Evolutionary conservation across 2,113 vertebrate species (phyloP), one percentile per base, ranked within the genome.

Genomic region (Orcinus orca): DNA sequence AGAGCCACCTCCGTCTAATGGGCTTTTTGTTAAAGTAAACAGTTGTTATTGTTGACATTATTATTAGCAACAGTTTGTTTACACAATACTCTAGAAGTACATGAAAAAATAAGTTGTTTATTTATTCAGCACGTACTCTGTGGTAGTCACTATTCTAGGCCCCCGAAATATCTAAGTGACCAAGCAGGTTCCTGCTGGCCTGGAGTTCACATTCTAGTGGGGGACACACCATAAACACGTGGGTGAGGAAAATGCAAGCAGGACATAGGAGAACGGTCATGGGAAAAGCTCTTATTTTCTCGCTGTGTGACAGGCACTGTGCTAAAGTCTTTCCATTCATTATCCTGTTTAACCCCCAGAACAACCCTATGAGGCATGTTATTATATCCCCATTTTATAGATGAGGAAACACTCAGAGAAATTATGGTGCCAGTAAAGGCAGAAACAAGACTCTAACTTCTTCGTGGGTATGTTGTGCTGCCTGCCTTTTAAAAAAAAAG

Each of bases 201-300:
- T 26, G 4, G 21, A 67, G 31, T n/a, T 73, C 70, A 25, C 31
- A 9, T 58, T 58, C 83, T 23, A 17, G 33, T 0, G 0, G 25
- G 63, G 38, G 41, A 18, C 3, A 2, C 21, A 3, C 0, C 0
- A 17, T 26, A 36, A 71, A 47, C 80, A 53, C 21, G 2, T 1
- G 8, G n/a, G 31, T 41, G 60, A 82, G 12, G 8, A 2, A 67
- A 33, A 44, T 36, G 55, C 13, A 44, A n/a, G 70, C 12, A 23
- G 36, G 18, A 38, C 10, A 2, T 13, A 12, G 31, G 55, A 63
- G 38, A 21, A 10, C 5, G 60, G 36, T 44, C 29, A 33, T 17
- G 36, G 20, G 21, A 50, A 73, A 8, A n/a, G 31, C 38, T 26
- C 18, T 31, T 15, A 1, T 15, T 33, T 36, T n/a, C 44, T 65